Evolutionary conservation across 2,797 vertebrate genomes (phyloP).

Genomic region (Sylvia borin): DNA sequence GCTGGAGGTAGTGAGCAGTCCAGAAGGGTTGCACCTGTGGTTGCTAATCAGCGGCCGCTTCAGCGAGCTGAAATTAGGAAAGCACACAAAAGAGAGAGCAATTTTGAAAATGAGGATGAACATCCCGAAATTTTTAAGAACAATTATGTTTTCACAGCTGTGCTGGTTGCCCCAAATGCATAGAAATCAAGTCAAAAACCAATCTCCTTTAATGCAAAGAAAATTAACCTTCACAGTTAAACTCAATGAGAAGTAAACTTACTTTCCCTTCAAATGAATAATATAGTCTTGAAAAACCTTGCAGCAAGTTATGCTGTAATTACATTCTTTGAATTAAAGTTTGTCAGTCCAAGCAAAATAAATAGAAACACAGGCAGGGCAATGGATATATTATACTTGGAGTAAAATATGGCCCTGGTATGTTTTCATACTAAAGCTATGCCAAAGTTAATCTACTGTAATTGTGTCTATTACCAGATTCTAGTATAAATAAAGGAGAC

Average conservation of each 20-base stretch:
- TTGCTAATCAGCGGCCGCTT: constrained; percentile 51
- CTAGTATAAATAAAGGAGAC: constrained; percentile 31
- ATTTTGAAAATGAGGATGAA: constrained; percentile 57
- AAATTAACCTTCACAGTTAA: constrained; percentile 35
- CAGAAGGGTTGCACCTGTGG: constrained; percentile 57
- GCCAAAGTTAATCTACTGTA: constrained; percentile 38
- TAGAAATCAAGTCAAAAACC: constrained; percentile 41
- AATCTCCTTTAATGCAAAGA: background rate
- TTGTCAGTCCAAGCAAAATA: constrained; percentile 48
- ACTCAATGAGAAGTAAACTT: background rate
- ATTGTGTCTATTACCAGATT: constrained; percentile 4
- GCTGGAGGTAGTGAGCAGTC: background rate
- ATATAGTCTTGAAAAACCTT: background rate
- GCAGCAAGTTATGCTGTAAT: constrained; percentile 13
- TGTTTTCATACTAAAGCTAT: background rate
- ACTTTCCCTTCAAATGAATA: background rate
- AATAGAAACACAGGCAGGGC: background rate
- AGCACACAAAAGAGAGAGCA: constrained; percentile 16
- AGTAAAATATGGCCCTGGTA: constrained; percentile 3
- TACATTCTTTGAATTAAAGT: constrained; percentile 13
- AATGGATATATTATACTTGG: constrained; percentile 16
- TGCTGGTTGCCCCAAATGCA: constrained; percentile 55
- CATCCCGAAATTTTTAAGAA: constrained; percentile 10
- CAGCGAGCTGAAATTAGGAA: constrained; percentile 31
- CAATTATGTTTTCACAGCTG: constrained; percentile 50